These are phyloP conservation scores for Bombus cullumanus DNA, from an alignment of 1,140 invertebrate genomes.

Conservation along the genomic window DNA sequence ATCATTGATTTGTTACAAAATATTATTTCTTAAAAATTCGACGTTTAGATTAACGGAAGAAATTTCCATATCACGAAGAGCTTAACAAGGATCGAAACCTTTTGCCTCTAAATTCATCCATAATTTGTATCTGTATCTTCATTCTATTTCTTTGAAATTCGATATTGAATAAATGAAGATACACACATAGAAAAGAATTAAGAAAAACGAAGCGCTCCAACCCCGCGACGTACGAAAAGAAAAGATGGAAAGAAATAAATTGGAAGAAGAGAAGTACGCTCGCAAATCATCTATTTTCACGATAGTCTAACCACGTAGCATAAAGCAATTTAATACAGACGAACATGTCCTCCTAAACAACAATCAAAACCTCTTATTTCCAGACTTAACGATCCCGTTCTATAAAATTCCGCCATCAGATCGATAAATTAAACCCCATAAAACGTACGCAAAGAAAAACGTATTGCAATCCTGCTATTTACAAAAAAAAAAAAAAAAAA, in stretches of 20 bases:
- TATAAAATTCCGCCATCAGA: too few species aligned
- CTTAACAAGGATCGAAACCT: too few species aligned
- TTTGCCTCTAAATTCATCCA: too few species aligned
- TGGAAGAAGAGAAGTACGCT: background rate
- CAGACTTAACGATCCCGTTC: too few species aligned
- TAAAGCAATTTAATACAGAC: too few species aligned
- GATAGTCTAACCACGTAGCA: too few species aligned
- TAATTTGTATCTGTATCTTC: too few species aligned
- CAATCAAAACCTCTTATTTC: background rate
- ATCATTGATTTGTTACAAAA: background rate
- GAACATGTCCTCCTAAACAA: background rate
- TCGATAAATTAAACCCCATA: background rate
- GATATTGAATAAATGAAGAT: background rate
- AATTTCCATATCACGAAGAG: too few species aligned
- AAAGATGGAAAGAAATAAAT: background rate
- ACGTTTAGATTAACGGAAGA: too few species aligned
- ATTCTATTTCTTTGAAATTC: background rate
- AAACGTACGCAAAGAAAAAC: too few species aligned
- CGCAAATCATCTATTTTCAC: too few species aligned
- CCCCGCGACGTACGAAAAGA: background rate
- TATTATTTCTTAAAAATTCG: background rate
- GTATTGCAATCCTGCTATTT: background rate
- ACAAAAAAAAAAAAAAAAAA: background rate
- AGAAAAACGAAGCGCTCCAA: background rate
- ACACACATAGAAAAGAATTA: background rate